A percentile compares a stretch with the other conserved stretches of the same genome.
phyloP scores from a whole-genome alignment of 2,888 invertebrate species.

The Oligia latruncula region DNA sequence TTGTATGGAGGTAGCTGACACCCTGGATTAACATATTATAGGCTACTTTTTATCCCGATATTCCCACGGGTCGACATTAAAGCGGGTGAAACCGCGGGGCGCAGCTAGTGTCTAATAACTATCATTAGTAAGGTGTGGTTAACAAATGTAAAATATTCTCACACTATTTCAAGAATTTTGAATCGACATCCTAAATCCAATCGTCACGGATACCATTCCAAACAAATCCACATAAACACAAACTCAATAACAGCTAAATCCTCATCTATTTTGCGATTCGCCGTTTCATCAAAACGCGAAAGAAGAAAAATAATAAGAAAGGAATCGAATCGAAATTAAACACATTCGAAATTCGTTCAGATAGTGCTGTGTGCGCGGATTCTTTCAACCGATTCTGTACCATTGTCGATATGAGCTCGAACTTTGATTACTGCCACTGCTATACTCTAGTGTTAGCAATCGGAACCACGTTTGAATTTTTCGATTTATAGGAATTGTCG shows the following conservation, averaged over 20 bases:
- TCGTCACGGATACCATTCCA: neutral
- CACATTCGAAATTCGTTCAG: slow-evolving; percentile 60
- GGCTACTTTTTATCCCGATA: too few species aligned
- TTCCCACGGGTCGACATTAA: too few species aligned
- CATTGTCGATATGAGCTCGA: slow-evolving; percentile 60
- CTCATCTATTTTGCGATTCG: slow-evolving; percentile 50
- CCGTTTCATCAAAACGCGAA: slow-evolving; percentile 51
- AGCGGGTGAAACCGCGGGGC: too few species aligned
- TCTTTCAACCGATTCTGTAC: slow-evolving; percentile 54
- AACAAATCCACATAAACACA: slow-evolving; percentile 28
- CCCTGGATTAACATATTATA: too few species aligned
- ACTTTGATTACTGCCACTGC: slow-evolving; percentile 58
- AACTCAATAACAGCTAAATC: slow-evolving; percentile 46
- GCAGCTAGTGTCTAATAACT: neutral
- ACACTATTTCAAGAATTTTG: neutral
- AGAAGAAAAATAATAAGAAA: slow-evolving; percentile 65
- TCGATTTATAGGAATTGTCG: slow-evolving; percentile 16
- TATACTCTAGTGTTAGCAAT: slow-evolving; percentile 25
- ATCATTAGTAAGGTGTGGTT: neutral
- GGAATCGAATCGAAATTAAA: slow-evolving; percentile 66
- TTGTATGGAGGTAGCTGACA: too few species aligned
- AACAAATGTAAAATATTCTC: neutral
- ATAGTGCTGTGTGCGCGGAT: slow-evolving; percentile 55
- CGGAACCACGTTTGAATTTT: slow-evolving; percentile 46
- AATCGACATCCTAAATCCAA: slow-evolving; percentile 18